A percentile compares a stretch with the other conserved stretches of the same genome.
These are phyloP conservation scores for Drosophila setosimentum DNA, from an alignment of 2,888 invertebrate species.

Conservation along the genomic window DNA sequence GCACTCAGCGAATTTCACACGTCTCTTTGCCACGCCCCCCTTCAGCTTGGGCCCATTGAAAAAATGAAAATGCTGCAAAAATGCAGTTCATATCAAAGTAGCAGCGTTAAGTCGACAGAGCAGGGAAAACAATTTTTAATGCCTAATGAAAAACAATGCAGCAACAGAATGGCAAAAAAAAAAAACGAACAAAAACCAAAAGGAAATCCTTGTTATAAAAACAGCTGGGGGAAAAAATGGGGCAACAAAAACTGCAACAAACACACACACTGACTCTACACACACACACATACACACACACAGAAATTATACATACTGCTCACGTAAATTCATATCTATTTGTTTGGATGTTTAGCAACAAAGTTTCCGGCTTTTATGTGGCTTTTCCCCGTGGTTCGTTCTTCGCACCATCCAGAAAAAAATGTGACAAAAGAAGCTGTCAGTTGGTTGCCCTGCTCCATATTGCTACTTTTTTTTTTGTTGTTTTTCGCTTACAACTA, in stretches of 20 bases:
- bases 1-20: slow-evolving; percentile 42
- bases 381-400: slow-evolving; percentile 49
- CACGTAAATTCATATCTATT: slow-evolving; percentile 66
- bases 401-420: slow-evolving; percentile 52
- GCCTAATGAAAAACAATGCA: slow-evolving; percentile 73
- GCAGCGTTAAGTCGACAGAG: slow-evolving; percentile 66
- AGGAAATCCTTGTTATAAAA: slow-evolving; percentile 25
- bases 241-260: slow-evolving; percentile 44
- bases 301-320: slow-evolving; percentile 7
- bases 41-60: slow-evolving; percentile 7
- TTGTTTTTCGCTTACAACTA: slow-evolving; percentile 50
- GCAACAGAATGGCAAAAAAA: slow-evolving; percentile 26
- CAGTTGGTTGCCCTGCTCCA: slow-evolving; percentile 44
- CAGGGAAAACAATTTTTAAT: slow-evolving; percentile 72
- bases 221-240: slow-evolving; percentile 23
- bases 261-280: slow-evolving; percentile 1
- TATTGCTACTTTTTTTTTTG: slow-evolving; percentile 19
- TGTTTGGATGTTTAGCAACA: slow-evolving; percentile 72
- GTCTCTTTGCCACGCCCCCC: slow-evolving; percentile 11
- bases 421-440: slow-evolving; percentile 74
- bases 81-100: slow-evolving; percentile 54
- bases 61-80: slow-evolving; percentile 46
- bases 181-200: slow-evolving; percentile 1
- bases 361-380: slow-evolving; percentile 63
- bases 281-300: slow-evolving; percentile 1